Evolutionary conservation across 2,797 vertebrate species (phyloP), one percentile per base, ranked within the genome.

Genomic region (Gymnoscopelus braueri): DNA sequence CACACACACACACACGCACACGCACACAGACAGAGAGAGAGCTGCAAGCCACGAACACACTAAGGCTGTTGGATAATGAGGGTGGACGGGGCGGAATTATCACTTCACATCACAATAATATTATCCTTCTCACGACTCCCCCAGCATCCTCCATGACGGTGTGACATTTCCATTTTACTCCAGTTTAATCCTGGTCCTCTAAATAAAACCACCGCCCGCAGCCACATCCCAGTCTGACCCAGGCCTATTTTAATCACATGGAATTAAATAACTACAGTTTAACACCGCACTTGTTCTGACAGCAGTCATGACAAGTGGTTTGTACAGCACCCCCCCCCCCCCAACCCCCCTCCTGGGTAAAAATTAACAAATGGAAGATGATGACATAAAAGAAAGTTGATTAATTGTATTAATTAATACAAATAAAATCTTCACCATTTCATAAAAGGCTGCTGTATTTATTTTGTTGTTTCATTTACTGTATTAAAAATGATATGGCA

Each of bases 201-300:
- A 89, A 93, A 93, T 93, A 92, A 93, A 92, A 89, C 83, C 68
- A 19, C 82, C 81, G 92, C 91, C 93, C 79, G 53, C 76, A 71
- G 88, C 88, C 86, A 74, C 74, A 89, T 85, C 87, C 90, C 89
- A 88, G 90, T 92, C 86, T 89, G 89, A 92, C 89, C 90, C 87
- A 91, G 91, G 86, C 92, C 89, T 90, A 91, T 92, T 93, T 94
- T 91, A 94, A 94, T 94, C 93, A 94, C 91, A 92, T 92, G 91
- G 87, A 93, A 94, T 94, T 93, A 94, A 94, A 94, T 93, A 94
- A 93, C 81, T 93, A 80, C 87, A 88, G 87, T 91, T 92, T 92
- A 93, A 91, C 88, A 88, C 90, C 79, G 84, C 70, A 80, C 90
- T 92, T 87, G 89, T 87, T 92, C 90, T 93, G 93, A 94, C 92